A percentile compares a stretch with the other conserved stretches of the same genome.
phyloP scores from a whole-genome alignment of 2,113 vertebrate species.

The Cheilinus undulatus region DNA sequence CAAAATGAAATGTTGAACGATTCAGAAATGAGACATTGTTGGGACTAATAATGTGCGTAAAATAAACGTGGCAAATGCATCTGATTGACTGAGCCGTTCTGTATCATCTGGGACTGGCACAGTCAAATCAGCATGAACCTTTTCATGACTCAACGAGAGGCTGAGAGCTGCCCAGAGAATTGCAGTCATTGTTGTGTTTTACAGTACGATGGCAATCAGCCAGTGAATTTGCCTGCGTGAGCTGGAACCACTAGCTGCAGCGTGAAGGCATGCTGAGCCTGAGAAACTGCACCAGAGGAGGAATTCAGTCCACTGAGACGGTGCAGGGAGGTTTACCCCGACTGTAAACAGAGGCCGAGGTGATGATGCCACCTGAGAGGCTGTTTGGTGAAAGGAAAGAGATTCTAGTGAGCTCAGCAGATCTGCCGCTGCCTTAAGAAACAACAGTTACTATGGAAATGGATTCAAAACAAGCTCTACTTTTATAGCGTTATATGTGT shows the following conservation, averaged over 20 bases:
- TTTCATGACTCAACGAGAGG: constrained; percentile 9
- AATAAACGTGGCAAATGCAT: not conserved
- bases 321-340: constrained; percentile 5
- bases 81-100: not conserved
- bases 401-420: not conserved
- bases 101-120: not conserved
- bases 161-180: constrained; percentile 31
- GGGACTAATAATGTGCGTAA: not conserved
- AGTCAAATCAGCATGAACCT: constrained; percentile 23
- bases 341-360: constrained; percentile 41
- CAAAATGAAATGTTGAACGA: not conserved
- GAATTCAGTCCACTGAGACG: constrained; percentile 5
- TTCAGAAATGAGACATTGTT: not conserved
- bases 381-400: not conserved
- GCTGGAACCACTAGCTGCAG: constrained; percentile 43
- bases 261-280: constrained; percentile 33
- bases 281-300: constrained; percentile 46
- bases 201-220: constrained; percentile 44
- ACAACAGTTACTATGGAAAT: not conserved
- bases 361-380: constrained; percentile 46
- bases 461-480: not conserved
- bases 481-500: too few species aligned
- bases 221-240: constrained; percentile 40
- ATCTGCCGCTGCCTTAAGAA: not conserved
- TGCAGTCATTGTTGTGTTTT: constrained; percentile 43